phyloP scores from a whole-genome alignment of 2,888 invertebrate species.

The Xestia ashworthii region DNA sequence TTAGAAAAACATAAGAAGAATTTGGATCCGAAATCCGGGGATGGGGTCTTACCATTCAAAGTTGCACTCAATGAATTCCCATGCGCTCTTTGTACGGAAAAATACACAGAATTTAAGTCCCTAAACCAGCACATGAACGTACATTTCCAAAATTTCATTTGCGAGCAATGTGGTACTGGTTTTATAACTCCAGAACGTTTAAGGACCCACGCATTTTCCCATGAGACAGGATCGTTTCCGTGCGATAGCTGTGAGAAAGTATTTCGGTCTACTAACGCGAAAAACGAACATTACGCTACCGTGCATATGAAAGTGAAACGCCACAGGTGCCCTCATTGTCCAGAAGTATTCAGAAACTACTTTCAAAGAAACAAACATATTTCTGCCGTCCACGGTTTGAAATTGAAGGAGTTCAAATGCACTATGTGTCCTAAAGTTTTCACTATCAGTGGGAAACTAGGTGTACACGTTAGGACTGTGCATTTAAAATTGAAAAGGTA shows the following conservation, averaged over 20 bases:
- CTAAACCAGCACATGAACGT: conserved; percentile 87
- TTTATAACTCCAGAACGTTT: conserved; percentile 84
- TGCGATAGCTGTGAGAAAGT: conserved; percentile 88
- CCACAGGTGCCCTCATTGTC: conserved; percentile 84
- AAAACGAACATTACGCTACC: conserved; percentile 87
- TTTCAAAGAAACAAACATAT: conserved; percentile 87
- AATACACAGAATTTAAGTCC: conserved; percentile 81
- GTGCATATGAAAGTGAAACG: conserved; percentile 87
- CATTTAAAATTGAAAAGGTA: conserved; percentile 87
- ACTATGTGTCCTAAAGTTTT: conserved; percentile 84
- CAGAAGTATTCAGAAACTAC: conserved; percentile 84
- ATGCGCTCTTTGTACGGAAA: conserved; percentile 80
- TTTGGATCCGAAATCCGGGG: conserved; percentile 74
- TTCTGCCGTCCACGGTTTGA: conserved; percentile 80
- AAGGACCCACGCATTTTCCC: conserved; percentile 81
- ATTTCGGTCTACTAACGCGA: conserved; percentile 85
- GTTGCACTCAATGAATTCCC: conserved; percentile 74
- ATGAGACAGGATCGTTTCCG: conserved; percentile 80
- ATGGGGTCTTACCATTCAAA: conserved; percentile 83
- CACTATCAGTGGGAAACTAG: conserved; percentile 82
- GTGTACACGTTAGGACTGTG: conserved; percentile 81
- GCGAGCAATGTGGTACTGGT: conserved; percentile 85
- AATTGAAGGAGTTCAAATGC: conserved; percentile 85
- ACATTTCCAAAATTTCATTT: conserved; percentile 86
- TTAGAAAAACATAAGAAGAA: conserved; percentile 75